Evolutionary conservation across 2,888 invertebrate species (phyloP), one percentile per base, ranked within the genome.

Genomic region (Timandra comae): DNA sequence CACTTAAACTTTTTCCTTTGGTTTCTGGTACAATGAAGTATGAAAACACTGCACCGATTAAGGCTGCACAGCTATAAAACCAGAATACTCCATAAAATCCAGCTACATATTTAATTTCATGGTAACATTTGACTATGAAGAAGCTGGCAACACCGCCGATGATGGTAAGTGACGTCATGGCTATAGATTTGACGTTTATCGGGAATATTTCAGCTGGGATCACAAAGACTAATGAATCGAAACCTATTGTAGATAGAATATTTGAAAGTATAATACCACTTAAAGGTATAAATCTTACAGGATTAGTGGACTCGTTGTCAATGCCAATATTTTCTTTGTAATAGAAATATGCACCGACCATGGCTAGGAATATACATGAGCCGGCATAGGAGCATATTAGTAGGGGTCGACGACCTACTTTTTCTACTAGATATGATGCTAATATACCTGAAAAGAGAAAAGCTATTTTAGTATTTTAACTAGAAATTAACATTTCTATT

Each of bases 121-220:
- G 88, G 43, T 87, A 88, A 10, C 86, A 70, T 51, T 85, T 87
- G 0, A 84, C 76, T 0, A 86, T 77, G 1, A 74, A 32, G 46
- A 88, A 88, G 1, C 85, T 85, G 10, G 87, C 52, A 0, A 85
- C 35, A 0, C 88, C 86, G 0, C 81, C 76, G 46, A 85, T 79
- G 3, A 88, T 61, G 34, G 77, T 87, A 0, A 82, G 58, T 3
- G 80, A 49, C 0, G 86, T 87, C 42, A 88, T 80, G 0, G 88
- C 88, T 1, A 79, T 61, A 1, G 88, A 82, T 51, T 88, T 88
- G 0, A 89, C 82, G 46, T 88, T 89, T 1, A 88, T 66, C 0
- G 89, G 87, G 41, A 89, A 89, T 5, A 89, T 63, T 59, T 89
- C 89, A 0, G 87, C 87, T 7, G 87, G 73, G 43, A 89, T 81